phyloP scores from a whole-genome alignment of 2,113 vertebrate species.

The Lethenteron camtschaticum region DNA sequence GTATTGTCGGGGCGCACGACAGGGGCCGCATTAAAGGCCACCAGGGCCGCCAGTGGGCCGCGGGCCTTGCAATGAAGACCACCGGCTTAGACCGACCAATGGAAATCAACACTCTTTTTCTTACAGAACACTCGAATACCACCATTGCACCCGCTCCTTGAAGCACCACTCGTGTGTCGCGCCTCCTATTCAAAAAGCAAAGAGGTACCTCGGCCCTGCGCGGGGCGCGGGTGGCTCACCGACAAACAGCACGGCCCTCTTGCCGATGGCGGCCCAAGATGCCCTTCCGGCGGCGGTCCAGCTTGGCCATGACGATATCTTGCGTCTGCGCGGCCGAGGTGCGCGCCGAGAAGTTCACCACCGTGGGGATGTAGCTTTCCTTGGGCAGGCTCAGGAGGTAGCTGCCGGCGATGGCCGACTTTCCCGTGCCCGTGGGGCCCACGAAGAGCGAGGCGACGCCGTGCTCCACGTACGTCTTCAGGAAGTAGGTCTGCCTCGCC shows the following conservation, averaged over 20 bases:
- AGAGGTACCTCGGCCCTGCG: too few relatives aligned
- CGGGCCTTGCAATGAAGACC: too few relatives aligned
- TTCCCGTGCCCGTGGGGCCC: conserved; percentile 79
- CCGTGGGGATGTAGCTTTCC: conserved; percentile 38
- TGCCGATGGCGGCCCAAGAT: conserved; percentile 60
- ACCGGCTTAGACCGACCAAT: too few relatives aligned
- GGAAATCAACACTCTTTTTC: too few relatives aligned
- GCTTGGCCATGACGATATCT: conserved; percentile 67
- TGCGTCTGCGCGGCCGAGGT: conserved; percentile 67
- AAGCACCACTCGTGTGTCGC: too few relatives aligned
- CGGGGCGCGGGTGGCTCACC: conserved; percentile 26
- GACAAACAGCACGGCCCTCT: conserved; percentile 56
- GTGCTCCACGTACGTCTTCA: conserved; percentile 42
- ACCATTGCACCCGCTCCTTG: too few relatives aligned
- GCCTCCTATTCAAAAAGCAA: too few relatives aligned
- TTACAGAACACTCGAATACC: too few relatives aligned
- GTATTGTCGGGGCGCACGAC: too few relatives aligned
- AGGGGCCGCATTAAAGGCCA: too few relatives aligned
- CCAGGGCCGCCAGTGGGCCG: too few relatives aligned
- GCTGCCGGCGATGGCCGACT: conserved; percentile 57
- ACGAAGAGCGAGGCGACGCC: conserved; percentile 46
- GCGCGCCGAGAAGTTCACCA: conserved; percentile 66
- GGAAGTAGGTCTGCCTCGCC: conserved; percentile 56
- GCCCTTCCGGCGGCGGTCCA: conserved; percentile 47
- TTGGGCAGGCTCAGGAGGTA: conserved; percentile 54